These are phyloP conservation scores for Listronotus bonariensis DNA, from an alignment of 1,140 invertebrate genomes.

Conservation along the genomic window DNA sequence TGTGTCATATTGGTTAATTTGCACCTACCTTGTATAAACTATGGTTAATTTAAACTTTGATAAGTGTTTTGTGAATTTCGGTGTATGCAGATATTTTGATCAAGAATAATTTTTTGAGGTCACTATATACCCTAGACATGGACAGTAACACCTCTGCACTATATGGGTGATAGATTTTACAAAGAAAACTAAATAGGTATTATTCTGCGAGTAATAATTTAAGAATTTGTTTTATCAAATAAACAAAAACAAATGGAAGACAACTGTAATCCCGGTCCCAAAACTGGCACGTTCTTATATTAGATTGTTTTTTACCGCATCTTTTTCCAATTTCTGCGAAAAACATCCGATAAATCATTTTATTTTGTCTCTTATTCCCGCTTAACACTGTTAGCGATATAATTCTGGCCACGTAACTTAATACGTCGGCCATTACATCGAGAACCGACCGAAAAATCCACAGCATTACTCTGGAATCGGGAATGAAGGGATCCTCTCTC, in stretches of 20 bases:
- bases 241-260: not conserved
- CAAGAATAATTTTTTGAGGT: no score
- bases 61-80: no score
- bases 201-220: no score
- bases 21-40: no score
- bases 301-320: constrained; percentile 13
- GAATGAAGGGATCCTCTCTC: constrained; percentile 25
- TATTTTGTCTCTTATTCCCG: constrained; percentile 31
- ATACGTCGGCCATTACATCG: constrained; percentile 34
- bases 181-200: no score
- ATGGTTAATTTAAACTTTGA: no score
- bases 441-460: constrained; percentile 33
- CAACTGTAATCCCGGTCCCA: not conserved
- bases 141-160: no score
- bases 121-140: no score
- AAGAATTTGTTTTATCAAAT: not conserved
- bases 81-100: no score
- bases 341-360: constrained; percentile 28
- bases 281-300: not conserved
- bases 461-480: constrained; percentile 28
- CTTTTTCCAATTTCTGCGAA: constrained; percentile 26
- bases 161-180: no score
- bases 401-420: constrained; percentile 36
- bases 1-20: no score
- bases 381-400: constrained; percentile 29